Base-by-base conservation (phyloP, 2,113 vertebrate species). In the Xenotilapia flavipinnis region DNA sequence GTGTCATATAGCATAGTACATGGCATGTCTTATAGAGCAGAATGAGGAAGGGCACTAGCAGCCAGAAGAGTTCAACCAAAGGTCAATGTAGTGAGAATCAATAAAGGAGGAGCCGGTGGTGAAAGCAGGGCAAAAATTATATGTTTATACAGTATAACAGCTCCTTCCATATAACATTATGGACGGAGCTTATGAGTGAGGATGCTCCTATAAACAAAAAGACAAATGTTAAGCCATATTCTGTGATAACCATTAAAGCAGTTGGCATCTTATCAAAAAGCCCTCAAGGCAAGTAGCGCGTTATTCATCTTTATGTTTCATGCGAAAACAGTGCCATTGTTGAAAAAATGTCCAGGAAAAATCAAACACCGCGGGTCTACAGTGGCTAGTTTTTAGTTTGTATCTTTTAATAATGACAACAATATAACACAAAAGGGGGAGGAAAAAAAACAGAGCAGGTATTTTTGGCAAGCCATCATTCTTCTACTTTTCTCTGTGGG, bases 1-100 rank as follows among this genome's bases (percentile, higher is more conserved):
- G 95, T 96, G 95, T 96, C 95, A 93, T 96, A 95, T 90, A 92
- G 95, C 93, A 92, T 75, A 88, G 95, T 89, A 90, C 93, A 90
- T 86, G 70, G 89, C 90, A 90, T 90, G 94, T 95, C 90, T 93
- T 90, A 86, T 54, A 82, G 92, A 94, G 86, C 42, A 81, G 86
- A 91, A 89, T 90, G 91, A 86, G 87, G 86, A 91, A 90, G 89
- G 89, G 92, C 91, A 94, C 91, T 42, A 83, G 83, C 89, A 89
- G 86, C 86, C 82, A 80, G 87, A 83, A 86, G 89, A 90, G 96
- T 96, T 96, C 95, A 94, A 90, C 90, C 87, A 95, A 94, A 95
- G 95, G 96, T 95, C 95, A 95, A 90, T 80, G 89, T 65, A 70
- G 83, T 86, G 84, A 82, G 87, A 96, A 94, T 94, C 95, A 93